A percentile compares a stretch with the other conserved stretches of the same genome.
Conservation (phyloP, 2,888 invertebrate genomes). For the Aphrophora alni region DNA sequence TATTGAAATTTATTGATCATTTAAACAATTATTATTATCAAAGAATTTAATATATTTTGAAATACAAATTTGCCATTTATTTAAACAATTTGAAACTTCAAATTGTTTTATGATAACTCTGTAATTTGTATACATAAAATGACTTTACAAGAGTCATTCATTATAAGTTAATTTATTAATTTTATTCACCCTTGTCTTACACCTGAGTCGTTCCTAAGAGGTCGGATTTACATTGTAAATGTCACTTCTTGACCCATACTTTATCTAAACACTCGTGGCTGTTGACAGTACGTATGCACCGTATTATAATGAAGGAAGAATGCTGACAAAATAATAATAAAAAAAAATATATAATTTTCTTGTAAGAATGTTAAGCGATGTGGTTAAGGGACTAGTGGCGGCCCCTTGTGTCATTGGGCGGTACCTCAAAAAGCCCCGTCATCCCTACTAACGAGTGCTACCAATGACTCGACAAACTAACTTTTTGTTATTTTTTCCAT, state of each 20-base stretch:
- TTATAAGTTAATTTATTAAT: background rate
- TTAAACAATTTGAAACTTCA: too few relatives aligned
- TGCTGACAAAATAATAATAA: background rate
- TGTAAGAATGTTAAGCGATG: background rate
- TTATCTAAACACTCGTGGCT: background rate
- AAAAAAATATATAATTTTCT: background rate
- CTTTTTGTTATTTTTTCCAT: constrained; percentile 1
- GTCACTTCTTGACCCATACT: background rate
- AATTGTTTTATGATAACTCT: too few relatives aligned
- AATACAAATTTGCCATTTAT: too few relatives aligned
- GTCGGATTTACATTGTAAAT: background rate
- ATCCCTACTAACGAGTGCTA: background rate
- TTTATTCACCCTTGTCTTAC: background rate
- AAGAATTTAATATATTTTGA: too few relatives aligned
- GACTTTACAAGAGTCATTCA: too few relatives aligned
- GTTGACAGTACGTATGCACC: background rate
- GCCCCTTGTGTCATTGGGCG: background rate
- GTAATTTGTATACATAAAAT: too few relatives aligned
- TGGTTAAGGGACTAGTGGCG: background rate
- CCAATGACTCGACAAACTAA: background rate
- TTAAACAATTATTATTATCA: too few relatives aligned
- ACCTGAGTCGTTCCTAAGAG: too few relatives aligned
- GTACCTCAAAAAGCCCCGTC: background rate
- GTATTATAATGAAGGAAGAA: background rate
- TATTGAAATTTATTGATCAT: too few relatives aligned